Percentiles rank a stretch among this genome's conserved stretches.
phyloP scores from a whole-genome alignment of 2,797 vertebrate genomes.

The Novumbra hubbsi region DNA sequence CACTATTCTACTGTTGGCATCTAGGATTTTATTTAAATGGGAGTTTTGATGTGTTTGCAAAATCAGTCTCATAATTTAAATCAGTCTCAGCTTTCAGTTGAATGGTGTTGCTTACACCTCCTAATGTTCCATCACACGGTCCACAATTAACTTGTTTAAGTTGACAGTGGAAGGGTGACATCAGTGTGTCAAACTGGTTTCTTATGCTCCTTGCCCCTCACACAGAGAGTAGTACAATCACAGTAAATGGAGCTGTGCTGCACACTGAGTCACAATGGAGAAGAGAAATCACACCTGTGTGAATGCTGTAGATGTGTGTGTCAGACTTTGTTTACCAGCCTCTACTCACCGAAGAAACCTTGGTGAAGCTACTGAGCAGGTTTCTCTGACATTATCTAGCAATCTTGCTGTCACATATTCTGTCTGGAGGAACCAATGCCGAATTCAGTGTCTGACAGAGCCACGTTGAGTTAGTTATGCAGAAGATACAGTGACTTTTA shows the following conservation, averaged over 20 bases:
- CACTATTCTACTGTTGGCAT: background rate
- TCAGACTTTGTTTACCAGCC: background rate
- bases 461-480: background rate
- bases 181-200: background rate
- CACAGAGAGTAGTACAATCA: background rate
- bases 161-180: background rate
- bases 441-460: background rate
- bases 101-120: constrained; percentile 3
- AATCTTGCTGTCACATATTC: constrained; percentile 1
- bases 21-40: background rate
- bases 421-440: background rate
- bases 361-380: background rate
- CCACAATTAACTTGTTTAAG: background rate
- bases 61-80: background rate
- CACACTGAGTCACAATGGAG: background rate
- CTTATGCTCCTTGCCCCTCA: background rate
- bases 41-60: background rate
- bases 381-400: background rate
- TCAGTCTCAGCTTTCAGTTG: background rate
- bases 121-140: background rate
- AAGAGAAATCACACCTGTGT: background rate
- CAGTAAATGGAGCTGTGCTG: background rate
- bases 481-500: background rate
- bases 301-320: background rate
- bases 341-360: background rate